Conservation (phyloP, 2,797 vertebrate species). For the Synaphobranchus kaupii region DNA sequence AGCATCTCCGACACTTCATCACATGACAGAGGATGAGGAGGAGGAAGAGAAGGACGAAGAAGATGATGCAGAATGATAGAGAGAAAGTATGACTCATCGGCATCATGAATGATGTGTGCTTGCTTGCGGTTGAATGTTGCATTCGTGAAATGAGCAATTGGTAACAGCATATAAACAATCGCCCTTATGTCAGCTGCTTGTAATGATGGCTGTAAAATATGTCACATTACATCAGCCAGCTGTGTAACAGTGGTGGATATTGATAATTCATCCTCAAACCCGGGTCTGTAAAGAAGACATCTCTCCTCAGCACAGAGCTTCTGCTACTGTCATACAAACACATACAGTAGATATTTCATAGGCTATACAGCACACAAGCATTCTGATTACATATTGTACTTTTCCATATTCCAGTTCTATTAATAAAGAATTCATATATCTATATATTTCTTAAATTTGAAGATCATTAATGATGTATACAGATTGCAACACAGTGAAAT, state of each 20-base stretch:
- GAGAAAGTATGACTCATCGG: not conserved
- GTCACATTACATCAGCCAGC: not conserved
- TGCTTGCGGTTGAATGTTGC: not conserved
- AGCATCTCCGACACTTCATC: not conserved
- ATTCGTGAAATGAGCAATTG: not conserved
- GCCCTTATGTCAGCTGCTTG: not conserved
- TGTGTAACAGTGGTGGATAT: not conserved
- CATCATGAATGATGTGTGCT: not conserved
- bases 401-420: not conserved
- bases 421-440: not conserved
- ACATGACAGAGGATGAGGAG: not conserved
- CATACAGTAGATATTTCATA: not conserved
- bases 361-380: not conserved
- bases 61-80: not conserved
- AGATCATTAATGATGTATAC: slow-evolving; percentile 6
- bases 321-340: not conserved
- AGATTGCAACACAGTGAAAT: not conserved
- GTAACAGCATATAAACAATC: slow-evolving; percentile 1
- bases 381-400: not conserved
- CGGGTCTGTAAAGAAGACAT: not conserved
- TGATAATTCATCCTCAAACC: not conserved
- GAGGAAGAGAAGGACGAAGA: not conserved
- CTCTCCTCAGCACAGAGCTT: not conserved
- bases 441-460: not conserved
- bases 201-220: not conserved